Base-by-base conservation (phyloP, 2,888 invertebrate genomes). In the Drosophila antonietae region DNA sequence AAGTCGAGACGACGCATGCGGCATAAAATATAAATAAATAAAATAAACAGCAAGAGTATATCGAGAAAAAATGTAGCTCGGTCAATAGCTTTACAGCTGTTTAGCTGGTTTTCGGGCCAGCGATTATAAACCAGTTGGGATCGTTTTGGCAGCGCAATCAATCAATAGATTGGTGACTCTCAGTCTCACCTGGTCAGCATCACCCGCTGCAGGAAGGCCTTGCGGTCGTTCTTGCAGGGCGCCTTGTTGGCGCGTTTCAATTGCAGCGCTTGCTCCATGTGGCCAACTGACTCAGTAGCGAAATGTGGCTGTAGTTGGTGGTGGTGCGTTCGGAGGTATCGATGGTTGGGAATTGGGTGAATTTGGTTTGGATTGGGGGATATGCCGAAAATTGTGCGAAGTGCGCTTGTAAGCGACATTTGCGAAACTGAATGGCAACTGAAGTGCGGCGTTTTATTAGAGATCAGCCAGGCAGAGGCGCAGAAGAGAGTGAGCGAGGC, bases 201-300 rank as follows among this genome's bases (percentile, higher is more conserved):
- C 68, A 92, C 92, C 83, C 91, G 91, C 77, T 93, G 93, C 75
- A 93, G 87, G 80, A 90, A 90, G 28, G 92, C 83, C 81, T 92
- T 93, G 49, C 93, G 90, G 86, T 93, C 93, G 85, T 93, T 93
- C 90, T 93, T 93, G 76, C 92, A 92, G 37, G 92, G 92, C 69
- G 83, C 77, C 75, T 92, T 92, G 56, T 88, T 84, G 70, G 81
- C 86, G 47, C 89, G 90, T 61, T 90, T 90, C 75, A 91, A 78
- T 70, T 87, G 90, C 66, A 91, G 69, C 43, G 88, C 81, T 75
- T 91, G 87, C 68, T 92, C 92, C 91, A 92, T 92, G 37, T 71
- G 47, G 55, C 18, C 53, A 52, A 33, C 51, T 56, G 83, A 68
- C 73, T 75, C 52, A 41, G 18, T 49, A 39, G 46, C 55, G 12